phyloP scores from a whole-genome alignment of 1,140 invertebrate genomes.

The Danaus melanippus region DNA sequence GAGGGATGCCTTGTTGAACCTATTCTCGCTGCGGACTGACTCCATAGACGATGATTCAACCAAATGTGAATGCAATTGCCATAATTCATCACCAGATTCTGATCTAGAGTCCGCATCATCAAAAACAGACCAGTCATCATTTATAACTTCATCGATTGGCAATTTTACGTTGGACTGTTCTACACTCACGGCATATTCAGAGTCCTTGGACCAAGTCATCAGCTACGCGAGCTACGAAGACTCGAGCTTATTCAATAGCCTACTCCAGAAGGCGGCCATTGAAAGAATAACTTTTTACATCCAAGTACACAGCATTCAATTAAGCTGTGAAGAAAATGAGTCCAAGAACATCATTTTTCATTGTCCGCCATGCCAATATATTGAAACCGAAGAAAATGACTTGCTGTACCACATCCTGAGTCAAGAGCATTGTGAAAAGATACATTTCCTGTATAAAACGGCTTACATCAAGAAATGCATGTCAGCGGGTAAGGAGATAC shows the following conservation, averaged over 20 bases:
- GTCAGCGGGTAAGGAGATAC: slow-evolving; percentile 45
- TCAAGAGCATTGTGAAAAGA: slow-evolving; percentile 54
- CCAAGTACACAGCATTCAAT: slow-evolving; percentile 55
- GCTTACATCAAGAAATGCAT: slow-evolving; percentile 65
- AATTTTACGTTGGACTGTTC: slow-evolving; percentile 55
- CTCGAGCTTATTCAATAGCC: slow-evolving; percentile 34
- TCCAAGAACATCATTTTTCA: slow-evolving; percentile 45
- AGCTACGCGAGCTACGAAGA: slow-evolving; percentile 61
- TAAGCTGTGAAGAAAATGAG: slow-evolving; percentile 36
- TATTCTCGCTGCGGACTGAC: slow-evolving; percentile 26
- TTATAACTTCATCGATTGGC: slow-evolving; percentile 57
- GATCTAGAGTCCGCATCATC: slow-evolving; percentile 21
- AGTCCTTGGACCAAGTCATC: slow-evolving; percentile 52
- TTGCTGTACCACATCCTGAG: slow-evolving; percentile 52
- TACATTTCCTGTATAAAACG: slow-evolving; percentile 63
- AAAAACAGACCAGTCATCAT: slow-evolving; percentile 32
- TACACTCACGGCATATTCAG: slow-evolving; percentile 52
- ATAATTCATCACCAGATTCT: slow-evolving; percentile 33
- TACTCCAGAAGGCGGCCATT: slow-evolving; percentile 52
- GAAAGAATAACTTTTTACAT: slow-evolving; percentile 61
- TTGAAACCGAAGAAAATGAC: slow-evolving; percentile 43
- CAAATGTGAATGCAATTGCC: slow-evolving; percentile 46
- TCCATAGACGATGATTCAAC: slow-evolving; percentile 25
- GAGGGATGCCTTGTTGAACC: slow-evolving; percentile 44
- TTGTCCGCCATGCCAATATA: slow-evolving; percentile 43